Percentiles rank a stretch among this genome's conserved stretches.
Conservation (phyloP, 2,113 vertebrate species). For the Mohoua ochrocephala region DNA sequence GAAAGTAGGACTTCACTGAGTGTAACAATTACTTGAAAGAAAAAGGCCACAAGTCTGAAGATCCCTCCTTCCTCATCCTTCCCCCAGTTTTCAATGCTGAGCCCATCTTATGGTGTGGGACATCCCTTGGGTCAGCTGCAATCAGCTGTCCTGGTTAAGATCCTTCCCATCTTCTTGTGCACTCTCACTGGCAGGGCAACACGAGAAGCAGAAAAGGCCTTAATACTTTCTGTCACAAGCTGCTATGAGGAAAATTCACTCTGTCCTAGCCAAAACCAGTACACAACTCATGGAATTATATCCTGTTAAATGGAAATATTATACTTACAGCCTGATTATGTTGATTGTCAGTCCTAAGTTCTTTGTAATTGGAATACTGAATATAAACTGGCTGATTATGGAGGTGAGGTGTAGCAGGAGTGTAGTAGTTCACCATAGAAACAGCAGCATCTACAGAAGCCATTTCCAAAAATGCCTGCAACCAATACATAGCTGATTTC, state of each 20-base stretch:
- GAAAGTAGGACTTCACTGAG: neutral
- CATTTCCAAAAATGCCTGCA: conserved; percentile 89
- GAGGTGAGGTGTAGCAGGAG: conserved; percentile 66
- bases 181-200: too few species aligned
- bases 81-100: neutral
- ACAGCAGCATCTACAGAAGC: conserved; percentile 82
- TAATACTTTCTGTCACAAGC: neutral
- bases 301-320: neutral
- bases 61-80: neutral
- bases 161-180: neutral
- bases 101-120: accelerated
- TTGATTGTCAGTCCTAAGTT: conserved; percentile 78
- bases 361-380: conserved; percentile 83
- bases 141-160: neutral
- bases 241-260: neutral
- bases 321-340: conserved; percentile 79
- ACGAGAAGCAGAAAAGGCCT: neutral
- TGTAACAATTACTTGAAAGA: neutral
- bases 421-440: conserved; percentile 81
- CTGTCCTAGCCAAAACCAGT: neutral
- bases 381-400: conserved; percentile 78
- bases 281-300: neutral
- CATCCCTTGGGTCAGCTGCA: neutral
- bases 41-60: accelerated
- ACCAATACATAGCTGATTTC: conserved; percentile 21